Percentiles rank a stretch among this genome's conserved stretches.
Evolutionary conservation across 2,113 vertebrate genomes (phyloP).

Genomic region (Machaerirhynchus nigripectus): DNA sequence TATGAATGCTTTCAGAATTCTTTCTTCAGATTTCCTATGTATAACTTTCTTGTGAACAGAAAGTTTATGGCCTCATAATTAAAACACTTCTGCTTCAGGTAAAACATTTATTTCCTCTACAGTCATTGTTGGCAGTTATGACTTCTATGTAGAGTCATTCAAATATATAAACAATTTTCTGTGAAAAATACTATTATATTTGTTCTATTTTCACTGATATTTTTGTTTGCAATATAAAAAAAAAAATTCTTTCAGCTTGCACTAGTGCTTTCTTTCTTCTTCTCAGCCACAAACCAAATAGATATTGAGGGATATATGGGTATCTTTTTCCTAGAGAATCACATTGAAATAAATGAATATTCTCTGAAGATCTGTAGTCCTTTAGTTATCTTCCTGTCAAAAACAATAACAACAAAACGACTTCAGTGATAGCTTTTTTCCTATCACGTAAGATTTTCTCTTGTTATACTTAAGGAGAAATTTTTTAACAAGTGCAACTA

Average conservation of each 20-base stretch:
- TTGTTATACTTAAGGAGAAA: not conserved
- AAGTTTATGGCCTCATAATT: not conserved
- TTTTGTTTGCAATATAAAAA: not conserved
- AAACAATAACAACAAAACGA: not conserved
- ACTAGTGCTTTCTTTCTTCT: not conserved
- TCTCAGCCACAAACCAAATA: not conserved
- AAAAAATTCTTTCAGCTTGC: not conserved
- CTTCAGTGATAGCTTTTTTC: not conserved
- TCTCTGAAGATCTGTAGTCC: not conserved
- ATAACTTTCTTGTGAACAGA: not conserved
- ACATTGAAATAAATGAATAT: not conserved
- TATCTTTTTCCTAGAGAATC: not conserved
- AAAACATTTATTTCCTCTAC: not conserved
- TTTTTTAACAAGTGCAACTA: not conserved
- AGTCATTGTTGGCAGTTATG: not conserved
- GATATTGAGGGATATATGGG: not conserved
- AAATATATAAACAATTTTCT: not conserved
- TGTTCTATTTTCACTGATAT: not conserved
- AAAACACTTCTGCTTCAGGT: not conserved
- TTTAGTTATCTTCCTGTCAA: not conserved
- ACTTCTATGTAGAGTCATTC: not conserved
- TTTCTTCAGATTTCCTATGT: not conserved
- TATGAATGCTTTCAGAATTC: not conserved
- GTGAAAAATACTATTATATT: not conserved
- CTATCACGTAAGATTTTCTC: not conserved